Percentiles rank a stretch among this genome's conserved stretches.
phyloP scores from a whole-genome alignment of 1,140 invertebrate species.

The Condylostylus longicornis region DNA sequence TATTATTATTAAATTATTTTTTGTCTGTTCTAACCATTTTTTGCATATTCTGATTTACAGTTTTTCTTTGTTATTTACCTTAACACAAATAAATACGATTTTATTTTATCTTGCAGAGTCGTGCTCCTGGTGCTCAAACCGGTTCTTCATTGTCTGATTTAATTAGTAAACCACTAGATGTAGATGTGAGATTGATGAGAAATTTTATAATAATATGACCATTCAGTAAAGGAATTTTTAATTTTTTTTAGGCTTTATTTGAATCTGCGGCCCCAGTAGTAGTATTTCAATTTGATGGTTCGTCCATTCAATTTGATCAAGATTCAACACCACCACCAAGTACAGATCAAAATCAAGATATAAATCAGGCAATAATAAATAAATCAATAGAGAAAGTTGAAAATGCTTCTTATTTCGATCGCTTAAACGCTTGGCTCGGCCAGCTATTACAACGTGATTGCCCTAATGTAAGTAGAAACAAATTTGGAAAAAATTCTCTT shows the following conservation, averaged over 20 bases:
- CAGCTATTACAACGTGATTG: slow-evolving; percentile 76
- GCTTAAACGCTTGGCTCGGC: slow-evolving; percentile 87
- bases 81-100: no score
- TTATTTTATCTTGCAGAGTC: slow-evolving; percentile 17
- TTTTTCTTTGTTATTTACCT: no score
- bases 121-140: slow-evolving; percentile 25
- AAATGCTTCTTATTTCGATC: slow-evolving; percentile 64
- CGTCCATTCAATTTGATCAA: slow-evolving; percentile 26
- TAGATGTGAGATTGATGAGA: slow-evolving; percentile 15
- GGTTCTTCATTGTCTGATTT: slow-evolving; percentile 22
- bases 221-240: no score
- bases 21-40: no score
- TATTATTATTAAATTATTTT: no score
- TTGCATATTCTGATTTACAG: no score
- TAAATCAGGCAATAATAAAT: slow-evolving; percentile 7
- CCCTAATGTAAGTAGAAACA: slow-evolving; percentile 22
- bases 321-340: neutral
- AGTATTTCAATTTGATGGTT: slow-evolving; percentile 75
- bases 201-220: neutral
- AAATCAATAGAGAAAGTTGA: slow-evolving; percentile 24
- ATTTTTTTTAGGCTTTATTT: slow-evolving; percentile 49
- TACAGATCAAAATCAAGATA: slow-evolving; percentile 2
- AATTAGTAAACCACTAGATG: slow-evolving; percentile 22
- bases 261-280: slow-evolving; percentile 69
- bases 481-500: neutral